Evolutionary conservation across 1,140 invertebrate species (phyloP), one percentile per base, ranked within the genome.

Genomic region (Drosophila kurseongensis): DNA sequence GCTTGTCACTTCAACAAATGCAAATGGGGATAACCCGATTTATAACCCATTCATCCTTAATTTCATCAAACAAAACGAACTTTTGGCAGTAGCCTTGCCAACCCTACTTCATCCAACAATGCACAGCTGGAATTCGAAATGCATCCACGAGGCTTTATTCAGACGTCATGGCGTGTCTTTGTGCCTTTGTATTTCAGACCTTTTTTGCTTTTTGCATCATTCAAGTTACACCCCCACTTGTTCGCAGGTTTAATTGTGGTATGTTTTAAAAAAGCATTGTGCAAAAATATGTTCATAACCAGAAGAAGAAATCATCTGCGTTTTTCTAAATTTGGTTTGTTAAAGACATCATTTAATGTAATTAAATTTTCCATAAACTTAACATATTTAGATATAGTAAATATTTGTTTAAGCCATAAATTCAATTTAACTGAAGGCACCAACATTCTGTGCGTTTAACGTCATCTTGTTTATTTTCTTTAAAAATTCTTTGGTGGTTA

Each of bases 91-190:
- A 16, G 14, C 7, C 16, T 44, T 32, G 29, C 16, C 55, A 9
- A 12, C 27, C n/a, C n/a, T 27, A 29, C 16, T 12, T 32, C 27
- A 18, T 10, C 5, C 6, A 9, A 29, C n/a, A 50, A 62, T 18
- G 14, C 47, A 44, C 65, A 68, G 65, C 65, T 52, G 65, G 60
- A 68, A 38, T 14, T 29, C 32, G 27, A 29, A 66, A 52, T 65
- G 38, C 45, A 51, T 42, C 18, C 36, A 62, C 35, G 38, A 29
- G 3, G 16, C 13, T 42, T 27, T 23, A 9, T 10, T 9, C 32
- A 51, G 62, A 47, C 61, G 50, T 69, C 66, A 69, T 47, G 62
- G 48, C 23, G 66, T 9, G 40, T 48, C 45, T 67, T 67, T 69
- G 65, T 51, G 60, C 4, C 40, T 47, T 55, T 69, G 62, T 40